phyloP scores from a whole-genome alignment of 2,888 invertebrate species.

The Argyra leucocephala region DNA sequence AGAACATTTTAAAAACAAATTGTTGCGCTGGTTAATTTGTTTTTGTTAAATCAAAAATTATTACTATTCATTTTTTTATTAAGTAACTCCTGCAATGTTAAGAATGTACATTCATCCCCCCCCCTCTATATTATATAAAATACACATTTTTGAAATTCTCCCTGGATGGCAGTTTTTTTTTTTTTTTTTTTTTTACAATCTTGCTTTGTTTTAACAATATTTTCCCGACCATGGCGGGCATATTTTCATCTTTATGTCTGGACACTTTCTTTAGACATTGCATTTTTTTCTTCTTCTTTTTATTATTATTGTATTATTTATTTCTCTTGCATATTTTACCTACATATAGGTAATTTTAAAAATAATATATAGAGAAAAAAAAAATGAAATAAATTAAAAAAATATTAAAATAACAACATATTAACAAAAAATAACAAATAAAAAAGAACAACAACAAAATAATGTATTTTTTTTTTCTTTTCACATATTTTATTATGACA shows the following conservation, averaged over 20 bases:
- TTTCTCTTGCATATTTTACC: not conserved
- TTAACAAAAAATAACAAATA: not conserved
- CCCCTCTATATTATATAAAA: too few relatives aligned
- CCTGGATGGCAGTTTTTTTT: too few relatives aligned
- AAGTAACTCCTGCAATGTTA: too few relatives aligned
- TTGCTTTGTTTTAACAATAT: not conserved
- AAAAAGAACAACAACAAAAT: not conserved
- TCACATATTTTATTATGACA: conserved; percentile 1
- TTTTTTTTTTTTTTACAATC: too few relatives aligned
- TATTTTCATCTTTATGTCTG: not conserved
- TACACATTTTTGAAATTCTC: too few relatives aligned
- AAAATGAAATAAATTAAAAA: not conserved
- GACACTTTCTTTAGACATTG: not conserved
- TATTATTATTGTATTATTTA: not conserved
- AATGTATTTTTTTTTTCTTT: not conserved
- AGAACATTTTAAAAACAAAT: too few relatives aligned
- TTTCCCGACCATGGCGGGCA: conserved; percentile 1
- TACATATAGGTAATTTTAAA: not conserved
- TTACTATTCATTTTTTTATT: too few relatives aligned
- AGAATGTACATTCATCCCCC: too few relatives aligned
- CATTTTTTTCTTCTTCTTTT: not conserved
- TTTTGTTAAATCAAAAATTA: too few relatives aligned
- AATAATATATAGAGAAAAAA: not conserved
- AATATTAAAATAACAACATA: not conserved
- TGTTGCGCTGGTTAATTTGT: too few relatives aligned